Evolutionary conservation across 2,113 vertebrate genomes (phyloP).

Genomic region (Tricholaema leucomelas): DNA sequence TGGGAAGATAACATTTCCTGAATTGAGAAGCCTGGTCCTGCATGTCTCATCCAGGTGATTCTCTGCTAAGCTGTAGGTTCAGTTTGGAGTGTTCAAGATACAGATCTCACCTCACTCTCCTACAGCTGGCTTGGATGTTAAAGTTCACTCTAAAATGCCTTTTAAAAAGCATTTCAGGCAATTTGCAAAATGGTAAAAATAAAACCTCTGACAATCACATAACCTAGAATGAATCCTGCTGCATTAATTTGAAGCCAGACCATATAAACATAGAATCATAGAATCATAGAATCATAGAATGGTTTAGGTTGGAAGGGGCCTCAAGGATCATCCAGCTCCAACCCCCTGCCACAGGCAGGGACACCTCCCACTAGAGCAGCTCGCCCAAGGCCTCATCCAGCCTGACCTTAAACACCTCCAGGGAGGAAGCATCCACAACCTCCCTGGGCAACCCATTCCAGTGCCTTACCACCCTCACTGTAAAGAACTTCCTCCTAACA

Average conservation of each 20-base stretch:
- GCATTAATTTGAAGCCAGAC: neutral
- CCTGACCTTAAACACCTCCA: no score
- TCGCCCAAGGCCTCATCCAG: no score
- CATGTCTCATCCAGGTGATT: neutral
- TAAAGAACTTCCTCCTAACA: no score
- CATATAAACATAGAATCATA: neutral
- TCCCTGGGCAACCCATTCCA: no score
- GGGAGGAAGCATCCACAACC: no score
- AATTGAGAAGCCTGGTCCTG: neutral
- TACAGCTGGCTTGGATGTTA: neutral
- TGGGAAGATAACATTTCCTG: neutral
- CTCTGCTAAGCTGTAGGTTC: neutral
- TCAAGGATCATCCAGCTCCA: no score
- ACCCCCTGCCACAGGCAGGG: no score
- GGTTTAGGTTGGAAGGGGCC: no score
- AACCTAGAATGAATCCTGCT: neutral
- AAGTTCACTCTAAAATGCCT: neutral
- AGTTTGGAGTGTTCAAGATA: neutral
- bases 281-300: no score
- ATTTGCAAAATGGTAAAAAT: neutral
- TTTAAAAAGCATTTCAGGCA: neutral
- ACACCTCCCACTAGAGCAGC: no score
- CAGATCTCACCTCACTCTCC: neutral
- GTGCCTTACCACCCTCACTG: no score
- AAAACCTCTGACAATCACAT: rapidly evolving